These are phyloP conservation scores for Mirounga angustirostris DNA, from an alignment of 2,113 vertebrate genomes.

Conservation along the genomic window DNA sequence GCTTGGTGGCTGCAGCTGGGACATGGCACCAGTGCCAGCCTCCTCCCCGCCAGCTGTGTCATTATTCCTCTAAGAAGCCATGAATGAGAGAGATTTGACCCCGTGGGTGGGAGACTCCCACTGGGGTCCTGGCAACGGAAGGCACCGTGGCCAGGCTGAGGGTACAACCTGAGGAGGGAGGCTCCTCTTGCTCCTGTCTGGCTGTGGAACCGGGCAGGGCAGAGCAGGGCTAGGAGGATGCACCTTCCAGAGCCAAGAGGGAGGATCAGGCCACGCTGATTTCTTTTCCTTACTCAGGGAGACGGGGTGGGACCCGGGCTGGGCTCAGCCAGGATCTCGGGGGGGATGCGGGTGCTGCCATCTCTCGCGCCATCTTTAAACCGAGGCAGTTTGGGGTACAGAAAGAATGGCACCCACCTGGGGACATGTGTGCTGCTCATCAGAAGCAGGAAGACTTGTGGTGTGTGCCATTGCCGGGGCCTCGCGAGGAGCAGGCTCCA, in stretches of 20 bases:
- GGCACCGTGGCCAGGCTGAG: not conserved
- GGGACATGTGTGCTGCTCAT: not conserved
- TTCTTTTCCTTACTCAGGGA: not conserved
- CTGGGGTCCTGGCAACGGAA: not conserved
- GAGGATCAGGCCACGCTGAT: not conserved
- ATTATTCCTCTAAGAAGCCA: not conserved
- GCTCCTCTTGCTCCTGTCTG: not conserved
- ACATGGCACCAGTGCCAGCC: accelerated
- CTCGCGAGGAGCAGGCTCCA: not conserved
- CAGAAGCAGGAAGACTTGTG: not conserved
- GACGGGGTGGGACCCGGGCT: not conserved
- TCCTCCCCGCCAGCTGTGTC: not conserved
- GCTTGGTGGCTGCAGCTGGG: not conserved
- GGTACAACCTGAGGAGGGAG: not conserved
- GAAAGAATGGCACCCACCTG: not conserved
- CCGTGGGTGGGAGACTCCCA: not conserved
- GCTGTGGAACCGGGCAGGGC: not conserved
- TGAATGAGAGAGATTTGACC: not conserved
- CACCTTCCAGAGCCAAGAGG: not conserved
- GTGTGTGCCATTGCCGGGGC: not conserved
- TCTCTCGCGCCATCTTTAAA: not conserved
- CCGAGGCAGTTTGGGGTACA: not conserved
- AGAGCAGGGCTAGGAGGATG: not conserved
- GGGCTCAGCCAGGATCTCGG: not conserved
- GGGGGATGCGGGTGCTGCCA: not conserved